A percentile compares a stretch with the other conserved stretches of the same genome.
phyloP scores from a whole-genome alignment of 2,113 vertebrate species.

The Falcunculus frontatus region DNA sequence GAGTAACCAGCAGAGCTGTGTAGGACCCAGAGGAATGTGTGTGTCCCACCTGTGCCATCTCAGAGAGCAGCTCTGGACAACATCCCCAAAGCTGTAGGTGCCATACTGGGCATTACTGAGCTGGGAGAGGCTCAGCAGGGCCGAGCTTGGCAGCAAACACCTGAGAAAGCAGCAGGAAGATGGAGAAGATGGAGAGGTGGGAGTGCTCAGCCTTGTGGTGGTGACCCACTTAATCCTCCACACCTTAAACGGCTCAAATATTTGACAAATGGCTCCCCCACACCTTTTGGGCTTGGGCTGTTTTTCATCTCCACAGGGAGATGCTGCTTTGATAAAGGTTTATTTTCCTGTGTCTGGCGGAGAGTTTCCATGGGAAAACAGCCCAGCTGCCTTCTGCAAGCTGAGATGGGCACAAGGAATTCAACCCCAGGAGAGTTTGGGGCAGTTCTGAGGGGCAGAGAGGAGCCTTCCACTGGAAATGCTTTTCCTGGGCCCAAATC shows the following conservation, averaged over 20 bases:
- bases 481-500: neutral
- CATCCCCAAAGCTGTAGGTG: neutral
- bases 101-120: accelerated
- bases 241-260: neutral
- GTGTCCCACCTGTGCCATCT: neutral
- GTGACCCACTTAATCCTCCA: neutral
- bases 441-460: neutral
- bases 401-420: neutral
- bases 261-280: neutral
- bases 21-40: accelerated
- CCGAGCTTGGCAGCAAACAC: neutral
- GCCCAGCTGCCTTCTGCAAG: neutral
- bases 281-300: neutral
- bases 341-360: neutral
- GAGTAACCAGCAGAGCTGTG: neutral
- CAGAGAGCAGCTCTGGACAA: neutral
- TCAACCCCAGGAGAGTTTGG: neutral
- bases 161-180: neutral
- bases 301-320: neutral
- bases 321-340: neutral
- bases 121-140: neutral
- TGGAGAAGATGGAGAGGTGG: neutral
- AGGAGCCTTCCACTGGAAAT: neutral
- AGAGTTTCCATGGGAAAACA: neutral
- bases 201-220: neutral